Evolutionary conservation across 1,140 invertebrate genomes (phyloP), one percentile per base, ranked within the genome.

Genomic region (Caenorhabditis tropicalis): DNA sequence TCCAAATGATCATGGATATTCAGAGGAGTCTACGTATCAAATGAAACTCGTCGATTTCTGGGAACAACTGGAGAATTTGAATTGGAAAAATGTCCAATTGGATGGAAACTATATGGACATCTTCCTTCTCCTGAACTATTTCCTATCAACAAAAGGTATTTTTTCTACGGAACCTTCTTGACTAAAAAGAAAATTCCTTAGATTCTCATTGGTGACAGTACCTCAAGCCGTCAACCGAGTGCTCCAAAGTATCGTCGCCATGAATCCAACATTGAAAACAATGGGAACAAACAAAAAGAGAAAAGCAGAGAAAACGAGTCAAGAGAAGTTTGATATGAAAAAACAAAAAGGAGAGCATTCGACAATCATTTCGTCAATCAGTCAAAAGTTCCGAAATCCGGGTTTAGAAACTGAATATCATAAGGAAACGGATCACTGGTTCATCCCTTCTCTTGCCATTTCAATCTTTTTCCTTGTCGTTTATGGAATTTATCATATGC

Each of bases 371-470:
- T 81, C 79, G 10, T 19, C 31, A 33, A 19, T 81, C 5, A 33
- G 27, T 51, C 49, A 81, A 33, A 19, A 19, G 51, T 81, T 81
- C 21, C 49, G 51, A 53, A 81, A 56, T 19, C 48, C 48, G 9
- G 79, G 51, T n/a, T 31, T 53, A 12, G 49, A 58, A 83, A 21
- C 81, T 48, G 39, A 85, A 81, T 90, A 86, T 81, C 88, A 91
- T 49, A 82, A 86, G 27, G 88, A 91, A 83, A 86, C 91, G 46
- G 89, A 90, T 83, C 89, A 89, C 27, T 90, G 89, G 89, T 90
- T 90, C 65, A 91, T 90, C 51, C 90, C 89, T 31, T 91, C 88
- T 15, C 74, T 90, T 5, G 87, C 90, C 6, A 89, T 90, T 16
- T 84, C 81, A n/a, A 90, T 90, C 48, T 86, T 90, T 80, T 91